Conservation (phyloP, 1,140 invertebrate genomes). For the Pseudomyrmex pallidus region DNA sequence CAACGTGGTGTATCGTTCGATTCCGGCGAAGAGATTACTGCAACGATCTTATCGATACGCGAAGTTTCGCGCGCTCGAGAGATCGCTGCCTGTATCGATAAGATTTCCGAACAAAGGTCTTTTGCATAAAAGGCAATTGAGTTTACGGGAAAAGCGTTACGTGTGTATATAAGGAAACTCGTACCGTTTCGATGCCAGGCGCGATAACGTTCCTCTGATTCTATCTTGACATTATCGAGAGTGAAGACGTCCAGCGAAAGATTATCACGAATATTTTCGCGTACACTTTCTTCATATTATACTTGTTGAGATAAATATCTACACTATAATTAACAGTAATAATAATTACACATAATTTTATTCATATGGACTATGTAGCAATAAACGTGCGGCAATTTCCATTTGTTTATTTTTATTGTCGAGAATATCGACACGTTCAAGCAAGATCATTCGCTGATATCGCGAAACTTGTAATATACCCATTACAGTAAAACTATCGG, state of each 20-base stretch:
- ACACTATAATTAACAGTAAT: too few relatives aligned
- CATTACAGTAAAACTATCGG: background rate
- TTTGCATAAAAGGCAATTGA: background rate
- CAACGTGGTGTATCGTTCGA: background rate
- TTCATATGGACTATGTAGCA: too few relatives aligned
- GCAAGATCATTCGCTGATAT: background rate
- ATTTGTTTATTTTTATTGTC: background rate
- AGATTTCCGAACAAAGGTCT: constrained; percentile 14
- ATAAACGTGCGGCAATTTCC: background rate
- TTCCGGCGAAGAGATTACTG: constrained; percentile 12
- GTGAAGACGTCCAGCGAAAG: background rate
- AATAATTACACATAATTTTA: too few relatives aligned
- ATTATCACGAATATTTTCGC: background rate
- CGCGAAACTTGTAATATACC: background rate
- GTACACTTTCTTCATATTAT: too few relatives aligned
- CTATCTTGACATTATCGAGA: too few relatives aligned
- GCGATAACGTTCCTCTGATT: background rate
- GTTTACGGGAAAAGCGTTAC: background rate
- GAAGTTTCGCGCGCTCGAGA: background rate
- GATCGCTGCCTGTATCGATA: constrained; percentile 12
- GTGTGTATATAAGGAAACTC: background rate
- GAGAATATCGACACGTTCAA: background rate
- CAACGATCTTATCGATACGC: constrained; percentile 15
- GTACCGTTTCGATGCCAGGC: background rate
- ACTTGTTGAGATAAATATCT: too few relatives aligned